Base-by-base conservation (phyloP, 2,888 invertebrate genomes). In the Ligdia adustata region DNA sequence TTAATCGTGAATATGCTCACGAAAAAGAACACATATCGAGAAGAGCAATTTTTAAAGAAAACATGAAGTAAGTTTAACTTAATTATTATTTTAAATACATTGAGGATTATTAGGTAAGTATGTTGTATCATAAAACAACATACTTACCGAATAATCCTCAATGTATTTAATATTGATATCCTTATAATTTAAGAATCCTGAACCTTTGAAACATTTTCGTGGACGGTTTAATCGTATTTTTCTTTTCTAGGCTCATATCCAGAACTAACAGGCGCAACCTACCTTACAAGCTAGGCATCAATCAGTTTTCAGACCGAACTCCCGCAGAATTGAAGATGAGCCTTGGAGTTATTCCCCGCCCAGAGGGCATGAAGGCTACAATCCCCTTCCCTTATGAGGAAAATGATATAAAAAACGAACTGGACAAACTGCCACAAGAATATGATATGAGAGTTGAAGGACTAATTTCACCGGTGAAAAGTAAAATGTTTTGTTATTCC, bases 251-350 rank as follows among this genome's bases (percentile, higher is more conserved):
- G 41, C 50, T 66, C 2, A 60, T 84, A 1, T 49, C 58, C 1
- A 47, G 62, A 2, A 67, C 58, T 7, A 85, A 84, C 35, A 15
- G 31, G 6, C 62, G 64, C 4, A 79, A 82, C 13, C 60, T 69
- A 9, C 66, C 72, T 2, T 83, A 74, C 54, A 82, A 72, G 49
- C 67, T 84, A 0, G 43, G 69, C 0, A 54, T 85, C 9, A 84
- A 81, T 45, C 55, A 80, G 14, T 78, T 85, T 28, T 63, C 82
- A 31, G 84, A 85, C 34, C 72, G 67, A 15, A 78, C 79, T 16
- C 66, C 68, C 1, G 59, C 72, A 34, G 84, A 84, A 57, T 68
- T 76, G 66, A 54, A 52, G 2, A 70, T 52, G 16, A 57, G 69
- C 44, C 75, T 44, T 42, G 81, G 82, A 9, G 24, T 27, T 12